phyloP scores from a whole-genome alignment of 2,113 vertebrate genomes.

The Arenaria interpres region DNA sequence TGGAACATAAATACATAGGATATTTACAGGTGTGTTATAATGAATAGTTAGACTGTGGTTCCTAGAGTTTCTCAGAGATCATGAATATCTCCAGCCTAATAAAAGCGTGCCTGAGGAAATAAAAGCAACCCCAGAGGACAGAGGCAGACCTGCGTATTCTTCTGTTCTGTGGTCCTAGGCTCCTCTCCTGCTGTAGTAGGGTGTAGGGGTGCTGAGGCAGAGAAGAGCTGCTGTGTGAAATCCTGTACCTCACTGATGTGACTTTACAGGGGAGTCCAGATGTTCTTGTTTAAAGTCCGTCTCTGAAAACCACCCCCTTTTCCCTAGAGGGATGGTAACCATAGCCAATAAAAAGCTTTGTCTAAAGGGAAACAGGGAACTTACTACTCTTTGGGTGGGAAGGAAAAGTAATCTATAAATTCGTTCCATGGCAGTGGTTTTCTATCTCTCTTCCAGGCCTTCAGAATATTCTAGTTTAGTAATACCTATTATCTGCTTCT shows the following conservation, averaged over 20 bases:
- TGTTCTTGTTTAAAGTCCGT: not conserved
- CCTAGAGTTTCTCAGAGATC: not conserved
- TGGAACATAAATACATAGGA: not conserved
- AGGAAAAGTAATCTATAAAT: not conserved
- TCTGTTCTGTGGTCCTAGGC: not conserved
- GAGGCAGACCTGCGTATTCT: not conserved
- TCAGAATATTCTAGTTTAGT: slow-evolving; percentile 1
- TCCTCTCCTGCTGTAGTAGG: not conserved
- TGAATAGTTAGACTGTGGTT: not conserved
- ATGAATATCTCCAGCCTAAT: not conserved
- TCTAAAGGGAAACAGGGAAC: not conserved
- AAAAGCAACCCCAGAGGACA: not conserved
- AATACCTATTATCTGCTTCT: not conserved
- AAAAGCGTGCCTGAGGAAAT: not conserved
- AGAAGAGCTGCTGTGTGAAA: not conserved
- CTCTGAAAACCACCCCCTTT: not conserved
- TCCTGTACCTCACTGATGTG: not conserved
- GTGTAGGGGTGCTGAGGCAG: not conserved
- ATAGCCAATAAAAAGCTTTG: not conserved
- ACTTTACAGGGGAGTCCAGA: not conserved
- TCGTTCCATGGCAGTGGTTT: not conserved
- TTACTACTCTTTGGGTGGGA: not conserved
- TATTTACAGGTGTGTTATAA: not conserved
- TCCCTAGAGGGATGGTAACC: not conserved
- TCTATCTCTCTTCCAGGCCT: not conserved